Base-by-base conservation (phyloP, 2,888 invertebrate genomes). In the Nemoura dubitans region DNA sequence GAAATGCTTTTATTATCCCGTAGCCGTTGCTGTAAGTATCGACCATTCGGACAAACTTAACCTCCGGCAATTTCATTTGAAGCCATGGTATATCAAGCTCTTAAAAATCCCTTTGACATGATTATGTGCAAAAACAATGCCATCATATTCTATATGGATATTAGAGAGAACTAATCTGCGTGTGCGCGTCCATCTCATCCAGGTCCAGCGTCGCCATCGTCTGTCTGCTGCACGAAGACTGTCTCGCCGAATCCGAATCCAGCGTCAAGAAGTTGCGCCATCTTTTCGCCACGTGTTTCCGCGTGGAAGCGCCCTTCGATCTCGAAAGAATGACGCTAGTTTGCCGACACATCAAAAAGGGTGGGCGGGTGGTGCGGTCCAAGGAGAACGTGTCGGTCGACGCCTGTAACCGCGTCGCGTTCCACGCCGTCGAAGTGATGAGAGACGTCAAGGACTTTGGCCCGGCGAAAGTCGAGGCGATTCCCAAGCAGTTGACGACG, bases 401-500 rank as follows among this genome's bases (percentile, higher is more conserved):
- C 30, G 26, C 29, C 30, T 5, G 3, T 0, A 30, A 28, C 30
- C 28, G 5, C 2, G 14, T 30, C 28, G 16, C n/a, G 2, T 6
- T 30, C 29, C 30, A 28, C 16, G 80, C 36, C 6, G 28, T 16
- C 28, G 28, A 80, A 26, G 16, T 16, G 3, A 16, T 16, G 16
- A 16, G 25, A 80, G 80, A 80, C n/a, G 80, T 26, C 5, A 80
- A 28, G 25, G 27, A 27, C n/a, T 30, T 28, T 28, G n/a, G 16
- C 2, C 28, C 81, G 6, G 5, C 5, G 26, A 36, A 36, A n/a
- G 30, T 30, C 30, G 6, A 21, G n/a, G n/a, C 2, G 6, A 7
- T 86, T 89, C 93, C 89, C 89, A 93, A 91, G 90, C 92, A 90
- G 59, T 90, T 95, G 6, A 91, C 94, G 0, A 95, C 95, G 86